Evolutionary conservation across 2,888 invertebrate species (phyloP).

Genomic region (Pseudococcus viburni): DNA sequence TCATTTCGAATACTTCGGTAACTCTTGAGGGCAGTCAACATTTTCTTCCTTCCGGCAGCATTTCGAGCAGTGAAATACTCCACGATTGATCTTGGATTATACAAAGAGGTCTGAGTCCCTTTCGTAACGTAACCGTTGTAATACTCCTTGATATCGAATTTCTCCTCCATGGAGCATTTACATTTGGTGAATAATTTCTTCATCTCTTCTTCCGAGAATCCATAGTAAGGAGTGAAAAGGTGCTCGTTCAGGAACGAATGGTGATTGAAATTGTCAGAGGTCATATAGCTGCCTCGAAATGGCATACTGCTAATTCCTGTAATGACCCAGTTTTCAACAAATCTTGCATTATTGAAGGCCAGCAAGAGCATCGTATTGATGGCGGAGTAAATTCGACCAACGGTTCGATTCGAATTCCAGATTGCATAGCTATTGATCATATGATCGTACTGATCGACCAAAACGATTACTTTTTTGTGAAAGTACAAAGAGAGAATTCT

Average conservation of each 20-base stretch:
- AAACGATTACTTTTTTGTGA: background rate
- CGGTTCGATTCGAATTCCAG: constrained; percentile 2
- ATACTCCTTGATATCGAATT: background rate
- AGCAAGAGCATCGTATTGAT: background rate
- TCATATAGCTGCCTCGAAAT: constrained; percentile 8
- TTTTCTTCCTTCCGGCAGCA: background rate
- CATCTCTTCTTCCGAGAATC: background rate
- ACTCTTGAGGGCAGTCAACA: background rate
- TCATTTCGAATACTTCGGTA: background rate
- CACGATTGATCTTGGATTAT: background rate
- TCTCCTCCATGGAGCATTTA: background rate
- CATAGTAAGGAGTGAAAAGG: background rate
- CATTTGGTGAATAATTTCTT: background rate
- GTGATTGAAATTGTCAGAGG: background rate
- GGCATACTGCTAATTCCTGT: background rate
- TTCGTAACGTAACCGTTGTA: background rate
- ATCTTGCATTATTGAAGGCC: background rate
- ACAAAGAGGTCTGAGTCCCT: background rate
- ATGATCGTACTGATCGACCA: constrained; percentile 17
- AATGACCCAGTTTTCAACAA: background rate
- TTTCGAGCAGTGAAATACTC: background rate
- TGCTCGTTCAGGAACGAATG: constrained; percentile 25
- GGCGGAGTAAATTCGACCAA: background rate
- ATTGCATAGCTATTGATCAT: background rate
- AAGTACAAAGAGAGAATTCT: background rate